These are phyloP conservation scores for Petromus typicus DNA, from an alignment of 2,113 vertebrate genomes.

Conservation along the genomic window DNA sequence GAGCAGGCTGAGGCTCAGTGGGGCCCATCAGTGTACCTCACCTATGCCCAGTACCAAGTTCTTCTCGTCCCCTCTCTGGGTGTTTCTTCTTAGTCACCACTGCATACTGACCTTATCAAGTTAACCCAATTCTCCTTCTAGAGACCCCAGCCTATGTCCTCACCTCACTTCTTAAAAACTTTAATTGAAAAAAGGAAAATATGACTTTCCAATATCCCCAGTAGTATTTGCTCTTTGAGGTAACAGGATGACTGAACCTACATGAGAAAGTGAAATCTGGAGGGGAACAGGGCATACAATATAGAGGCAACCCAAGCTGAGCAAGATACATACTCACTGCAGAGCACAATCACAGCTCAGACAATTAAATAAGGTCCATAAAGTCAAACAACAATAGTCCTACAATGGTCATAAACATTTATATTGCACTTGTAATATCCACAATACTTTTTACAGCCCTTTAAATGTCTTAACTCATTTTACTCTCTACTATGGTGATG, in stretches of 20 bases:
- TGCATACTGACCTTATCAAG: not conserved
- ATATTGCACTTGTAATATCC: not conserved
- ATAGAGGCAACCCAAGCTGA: not conserved
- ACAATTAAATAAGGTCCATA: not conserved
- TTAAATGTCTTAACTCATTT: not conserved
- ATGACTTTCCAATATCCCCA: not conserved
- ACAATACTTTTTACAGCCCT: not conserved
- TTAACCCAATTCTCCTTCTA: not conserved
- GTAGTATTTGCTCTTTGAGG: not conserved
- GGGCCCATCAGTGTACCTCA: accelerated
- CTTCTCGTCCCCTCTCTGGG: not conserved
- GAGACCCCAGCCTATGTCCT: not conserved
- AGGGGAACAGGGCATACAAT: not conserved
- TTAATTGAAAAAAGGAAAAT: not conserved
- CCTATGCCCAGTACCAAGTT: too few relatives aligned
- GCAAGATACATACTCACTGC: not conserved
- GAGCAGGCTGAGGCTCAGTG: not conserved
- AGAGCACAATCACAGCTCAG: not conserved
- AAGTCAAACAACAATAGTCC: not conserved
- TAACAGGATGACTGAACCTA: not conserved
- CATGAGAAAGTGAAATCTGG: not conserved
- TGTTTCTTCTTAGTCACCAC: too few relatives aligned
- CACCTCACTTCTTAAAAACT: constrained; percentile 24
- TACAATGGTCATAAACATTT: not conserved
- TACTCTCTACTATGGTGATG: not conserved